phyloP scores from a whole-genome alignment of 2,797 vertebrate genomes.

The Syndactyla subalaris region DNA sequence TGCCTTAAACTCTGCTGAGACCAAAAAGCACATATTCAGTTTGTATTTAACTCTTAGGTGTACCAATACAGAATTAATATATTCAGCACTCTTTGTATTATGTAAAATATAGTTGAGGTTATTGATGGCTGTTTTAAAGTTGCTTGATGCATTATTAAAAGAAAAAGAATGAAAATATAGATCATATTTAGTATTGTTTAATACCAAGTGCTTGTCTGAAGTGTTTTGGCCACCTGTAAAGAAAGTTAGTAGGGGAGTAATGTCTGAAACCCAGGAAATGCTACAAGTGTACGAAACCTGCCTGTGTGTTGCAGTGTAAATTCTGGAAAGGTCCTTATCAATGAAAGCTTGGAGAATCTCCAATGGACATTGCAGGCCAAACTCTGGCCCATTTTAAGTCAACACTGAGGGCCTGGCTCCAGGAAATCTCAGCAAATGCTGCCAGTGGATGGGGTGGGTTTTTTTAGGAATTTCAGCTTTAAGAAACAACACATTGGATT shows the following conservation, averaged over 20 bases:
- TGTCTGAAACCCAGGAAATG: not conserved
- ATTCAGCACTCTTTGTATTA: not conserved
- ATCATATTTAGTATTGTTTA: not conserved
- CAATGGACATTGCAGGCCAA: rapidly evolving
- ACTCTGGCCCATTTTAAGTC: not conserved
- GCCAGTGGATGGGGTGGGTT: not conserved
- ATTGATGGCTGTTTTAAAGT: not conserved
- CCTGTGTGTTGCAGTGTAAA: not conserved
- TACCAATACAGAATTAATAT: not conserved
- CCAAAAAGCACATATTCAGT: not conserved
- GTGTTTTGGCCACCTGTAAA: not conserved
- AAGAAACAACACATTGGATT: not conserved
- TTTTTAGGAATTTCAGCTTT: not conserved
- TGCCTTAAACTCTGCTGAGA: not conserved
- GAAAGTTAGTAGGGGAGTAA: not conserved
- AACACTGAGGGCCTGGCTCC: not conserved
- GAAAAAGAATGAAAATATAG: not conserved
- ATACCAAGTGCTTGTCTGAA: not conserved
- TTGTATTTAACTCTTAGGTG: not conserved
- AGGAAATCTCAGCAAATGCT: not conserved
- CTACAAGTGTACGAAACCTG: not conserved
- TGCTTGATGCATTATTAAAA: not conserved
- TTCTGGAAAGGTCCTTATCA: not conserved
- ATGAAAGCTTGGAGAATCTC: not conserved
- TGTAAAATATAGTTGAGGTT: not conserved